phyloP scores from a whole-genome alignment of 1,140 invertebrate genomes.

The Polypedilum vanderplanki region DNA sequence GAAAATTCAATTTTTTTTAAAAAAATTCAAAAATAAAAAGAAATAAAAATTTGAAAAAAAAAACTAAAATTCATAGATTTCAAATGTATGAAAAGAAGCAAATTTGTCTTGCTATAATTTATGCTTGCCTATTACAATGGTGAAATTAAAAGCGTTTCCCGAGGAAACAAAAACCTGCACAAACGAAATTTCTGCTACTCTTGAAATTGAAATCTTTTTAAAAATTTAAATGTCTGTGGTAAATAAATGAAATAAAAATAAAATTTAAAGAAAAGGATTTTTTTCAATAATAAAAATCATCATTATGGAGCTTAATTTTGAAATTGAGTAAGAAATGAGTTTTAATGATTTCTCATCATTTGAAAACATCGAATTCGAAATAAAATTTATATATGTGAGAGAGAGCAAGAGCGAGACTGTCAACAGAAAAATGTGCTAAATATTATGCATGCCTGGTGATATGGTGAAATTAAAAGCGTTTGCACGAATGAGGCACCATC shows the following conservation, averaged over 20 bases:
- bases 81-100: no score
- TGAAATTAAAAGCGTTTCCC: constrained; percentile 28
- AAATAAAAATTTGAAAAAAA: no score
- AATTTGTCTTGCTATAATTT: neutral
- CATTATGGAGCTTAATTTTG: neutral
- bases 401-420: neutral
- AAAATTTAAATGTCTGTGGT: neutral
- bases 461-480: constrained; percentile 28
- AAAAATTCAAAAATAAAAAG: no score
- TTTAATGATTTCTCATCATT: constrained; percentile 9
- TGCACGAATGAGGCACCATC: constrained; percentile 25
- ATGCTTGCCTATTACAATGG: neutral
- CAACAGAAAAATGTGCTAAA: neutral
- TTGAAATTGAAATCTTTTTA: neutral
- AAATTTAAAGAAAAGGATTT: neutral
- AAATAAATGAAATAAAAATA: neutral
- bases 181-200: neutral
- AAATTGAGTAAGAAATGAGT: neutral
- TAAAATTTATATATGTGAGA: neutral
- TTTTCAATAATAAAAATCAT: neutral
- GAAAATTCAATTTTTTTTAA: no score
- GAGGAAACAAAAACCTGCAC: constrained; percentile 16
- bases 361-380: neutral
- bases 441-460: neutral
- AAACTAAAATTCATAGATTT: no score